Base-by-base conservation (phyloP, 2,888 invertebrate genomes). In the Fissipunctia ypsillon region DNA sequence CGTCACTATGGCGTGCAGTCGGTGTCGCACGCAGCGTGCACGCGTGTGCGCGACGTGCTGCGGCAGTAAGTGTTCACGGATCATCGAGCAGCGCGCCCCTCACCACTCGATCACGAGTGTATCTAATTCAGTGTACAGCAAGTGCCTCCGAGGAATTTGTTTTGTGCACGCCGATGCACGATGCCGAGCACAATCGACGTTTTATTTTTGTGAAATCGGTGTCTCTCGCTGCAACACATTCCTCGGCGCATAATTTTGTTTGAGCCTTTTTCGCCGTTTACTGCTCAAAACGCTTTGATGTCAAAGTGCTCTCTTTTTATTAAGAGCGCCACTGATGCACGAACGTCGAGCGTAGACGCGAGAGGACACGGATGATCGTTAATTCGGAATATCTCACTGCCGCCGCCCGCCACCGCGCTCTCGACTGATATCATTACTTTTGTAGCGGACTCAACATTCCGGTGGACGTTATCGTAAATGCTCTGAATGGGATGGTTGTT, bases 131-230 rank as follows among this genome's bases (percentile, higher is more conserved):
- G 95, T 94, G 93, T 92, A 90, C 91, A 91, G 92, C 91, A 91
- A 93, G 91, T 94, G 94, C 93, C 92, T 93, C 91, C 83, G 87
- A 95, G 95, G 95, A 95, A 95, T 95, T 95, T 93, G 94, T 94
- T 94, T 94, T 93, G 93, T 94, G 93, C 93, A 93, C 93, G 92
- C 87, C 91, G 92, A 91, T 91, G 90, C 89, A 88, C 91, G 93
- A 90, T 91, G 90, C 89, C 88, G 89, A 88, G 87, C 90, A 92
- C 91, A 91, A 93, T 93, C 91, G 92, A 90, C 89, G 93, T 94
- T 95, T 95, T 95, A 95, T 95, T 95, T 95, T 93, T 86, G 92
- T 90, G 89, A 92, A 92, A 93, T 91, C 91, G 87, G 90, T 92
- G 91, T 93, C 93, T 91, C 90, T 92, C 91, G 88, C 88, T 91